Evolutionary conservation across 2,888 invertebrate genomes (phyloP).

Genomic region (Leucozona laternaria): DNA sequence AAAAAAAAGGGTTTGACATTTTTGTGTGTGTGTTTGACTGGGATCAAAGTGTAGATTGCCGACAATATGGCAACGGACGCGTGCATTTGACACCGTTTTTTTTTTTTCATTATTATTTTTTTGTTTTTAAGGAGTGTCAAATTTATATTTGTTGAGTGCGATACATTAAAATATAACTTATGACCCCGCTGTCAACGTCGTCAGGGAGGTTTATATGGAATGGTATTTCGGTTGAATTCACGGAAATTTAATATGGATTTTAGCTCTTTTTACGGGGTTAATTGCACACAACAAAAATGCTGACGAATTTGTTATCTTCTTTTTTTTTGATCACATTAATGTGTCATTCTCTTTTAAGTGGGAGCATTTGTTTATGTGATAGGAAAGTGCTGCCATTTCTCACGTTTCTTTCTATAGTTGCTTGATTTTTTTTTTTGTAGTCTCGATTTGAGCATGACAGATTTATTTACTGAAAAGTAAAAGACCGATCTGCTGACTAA

Average conservation of each 20-base stretch:
- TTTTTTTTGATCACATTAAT: not conserved
- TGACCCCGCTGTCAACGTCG: slow-evolving; percentile 50
- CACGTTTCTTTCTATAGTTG: not conserved
- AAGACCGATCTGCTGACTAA: no score
- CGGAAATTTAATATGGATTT: not conserved
- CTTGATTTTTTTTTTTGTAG: not conserved
- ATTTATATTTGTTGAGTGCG: slow-evolving; percentile 40
- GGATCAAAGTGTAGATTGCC: slow-evolving; percentile 61
- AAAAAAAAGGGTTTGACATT: slow-evolving; percentile 51
- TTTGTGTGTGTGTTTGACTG: slow-evolving; percentile 3
- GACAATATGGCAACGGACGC: slow-evolving; percentile 22
- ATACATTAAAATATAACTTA: slow-evolving; percentile 37
- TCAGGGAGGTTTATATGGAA: slow-evolving; percentile 49
- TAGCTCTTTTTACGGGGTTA: not conserved
- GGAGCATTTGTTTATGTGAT: not conserved
- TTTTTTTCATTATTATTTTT: not conserved
- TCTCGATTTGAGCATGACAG: no score
- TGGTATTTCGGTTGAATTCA: slow-evolving; percentile 14
- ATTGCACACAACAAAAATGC: not conserved
- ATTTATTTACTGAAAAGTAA: no score
- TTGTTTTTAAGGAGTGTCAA: slow-evolving; percentile 53
- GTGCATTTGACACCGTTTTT: slow-evolving; percentile 38
- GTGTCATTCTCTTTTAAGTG: not conserved
- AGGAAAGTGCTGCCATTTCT: not conserved
- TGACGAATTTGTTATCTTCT: not conserved